These are phyloP conservation scores for Calyptommatus sinebrachiatus DNA, from an alignment of 2,113 vertebrate genomes.

Conservation along the genomic window DNA sequence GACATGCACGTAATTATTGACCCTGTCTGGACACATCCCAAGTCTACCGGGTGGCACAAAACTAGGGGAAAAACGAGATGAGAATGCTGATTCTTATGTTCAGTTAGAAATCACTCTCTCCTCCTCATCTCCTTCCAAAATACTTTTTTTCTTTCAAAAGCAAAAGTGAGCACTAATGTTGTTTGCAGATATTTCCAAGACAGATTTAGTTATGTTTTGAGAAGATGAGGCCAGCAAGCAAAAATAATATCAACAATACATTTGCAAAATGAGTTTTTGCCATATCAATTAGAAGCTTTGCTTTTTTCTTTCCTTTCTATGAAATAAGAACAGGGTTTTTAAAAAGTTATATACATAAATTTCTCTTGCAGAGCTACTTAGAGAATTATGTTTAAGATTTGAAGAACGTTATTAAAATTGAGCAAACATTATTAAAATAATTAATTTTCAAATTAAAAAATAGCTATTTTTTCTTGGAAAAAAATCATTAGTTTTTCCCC, in stretches of 20 bases:
- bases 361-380: neutral
- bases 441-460: constrained; percentile 36
- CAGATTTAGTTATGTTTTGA: neutral
- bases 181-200: neutral
- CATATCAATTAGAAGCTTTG: neutral
- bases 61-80: no score
- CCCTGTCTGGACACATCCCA: no score
- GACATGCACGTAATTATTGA: no score
- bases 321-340: no score
- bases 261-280: neutral
- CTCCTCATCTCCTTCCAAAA: neutral
- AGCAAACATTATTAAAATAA: constrained; percentile 35
- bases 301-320: neutral
- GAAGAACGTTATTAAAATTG: neutral
- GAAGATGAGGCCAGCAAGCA: neutral
- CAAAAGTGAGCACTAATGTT: neutral
- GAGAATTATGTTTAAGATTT: neutral
- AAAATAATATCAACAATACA: neutral
- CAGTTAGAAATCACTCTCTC: neutral
- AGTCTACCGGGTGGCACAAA: no score
- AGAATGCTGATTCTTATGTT: no score
- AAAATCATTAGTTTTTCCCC: constrained; percentile 53
- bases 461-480: constrained; percentile 15
- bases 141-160: neutral
- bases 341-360: no score